A percentile compares a stretch with the other conserved stretches of the same genome.
Evolutionary conservation across 2,113 vertebrate genomes (phyloP).

Genomic region (Cygnus atratus): DNA sequence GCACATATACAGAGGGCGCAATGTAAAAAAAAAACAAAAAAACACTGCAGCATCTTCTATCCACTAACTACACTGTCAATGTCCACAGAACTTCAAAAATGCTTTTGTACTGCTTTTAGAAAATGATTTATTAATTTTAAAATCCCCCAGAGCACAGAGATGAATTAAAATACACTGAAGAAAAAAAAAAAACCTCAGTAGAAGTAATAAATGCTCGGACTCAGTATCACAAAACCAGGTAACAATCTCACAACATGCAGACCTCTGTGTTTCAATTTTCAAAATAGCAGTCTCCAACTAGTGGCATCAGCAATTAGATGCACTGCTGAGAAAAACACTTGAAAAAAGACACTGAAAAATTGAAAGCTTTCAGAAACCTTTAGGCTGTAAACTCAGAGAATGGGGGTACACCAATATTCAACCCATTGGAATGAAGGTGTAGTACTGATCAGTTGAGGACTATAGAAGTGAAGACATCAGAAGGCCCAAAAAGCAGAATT

Average conservation of each 20-base stretch:
- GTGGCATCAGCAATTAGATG: background rate
- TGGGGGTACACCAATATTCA: background rate
- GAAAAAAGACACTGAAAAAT: background rate
- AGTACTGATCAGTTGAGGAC: background rate
- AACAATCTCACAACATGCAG: background rate
- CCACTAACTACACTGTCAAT: background rate
- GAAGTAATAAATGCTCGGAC: background rate
- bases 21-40: background rate
- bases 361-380: background rate
- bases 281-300: background rate
- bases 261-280: background rate
- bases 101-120: background rate
- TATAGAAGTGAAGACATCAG: background rate
- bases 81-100: background rate
- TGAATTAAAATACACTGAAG: background rate
- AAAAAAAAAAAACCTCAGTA: background rate
- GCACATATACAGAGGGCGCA: background rate
- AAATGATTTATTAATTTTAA: background rate
- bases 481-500: background rate
- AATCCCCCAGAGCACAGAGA: background rate
- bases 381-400: background rate
- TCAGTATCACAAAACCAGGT: background rate
- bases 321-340: background rate
- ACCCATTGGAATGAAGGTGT: background rate
- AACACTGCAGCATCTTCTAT: background rate